A percentile compares a stretch with the other conserved stretches of the same genome.
Evolutionary conservation across 2,113 vertebrate genomes (phyloP).

Genomic region (Campylorhamphus procurvoides): DNA sequence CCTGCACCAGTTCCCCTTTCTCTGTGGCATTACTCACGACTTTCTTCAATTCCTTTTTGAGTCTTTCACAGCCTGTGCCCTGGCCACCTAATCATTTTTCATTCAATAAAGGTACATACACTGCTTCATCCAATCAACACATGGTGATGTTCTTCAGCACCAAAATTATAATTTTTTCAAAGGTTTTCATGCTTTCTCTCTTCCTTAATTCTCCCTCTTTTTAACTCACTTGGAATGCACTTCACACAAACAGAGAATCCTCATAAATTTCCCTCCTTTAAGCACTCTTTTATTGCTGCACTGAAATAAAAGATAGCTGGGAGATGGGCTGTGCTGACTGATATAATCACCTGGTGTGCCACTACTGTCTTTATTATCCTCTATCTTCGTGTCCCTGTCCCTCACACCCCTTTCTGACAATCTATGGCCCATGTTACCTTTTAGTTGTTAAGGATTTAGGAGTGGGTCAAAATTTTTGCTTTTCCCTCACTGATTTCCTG

Average conservation of each 20-base stretch:
- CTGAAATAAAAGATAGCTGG: background rate
- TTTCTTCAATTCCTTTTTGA: background rate
- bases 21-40: background rate
- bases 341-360: background rate
- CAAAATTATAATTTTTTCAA: background rate
- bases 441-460: background rate
- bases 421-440: background rate
- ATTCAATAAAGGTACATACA: background rate
- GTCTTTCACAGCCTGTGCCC: background rate
- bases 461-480: background rate
- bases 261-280: background rate
- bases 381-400: background rate
- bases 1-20: background rate
- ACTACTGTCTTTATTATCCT: background rate
- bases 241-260: background rate
- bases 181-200: background rate
- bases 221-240: background rate
- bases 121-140: background rate
- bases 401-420: background rate
- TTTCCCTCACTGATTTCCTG: background rate
- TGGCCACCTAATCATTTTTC: background rate
- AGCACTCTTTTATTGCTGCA: background rate
- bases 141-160: background rate
- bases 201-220: background rate
- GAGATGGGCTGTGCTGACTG: background rate